phyloP scores from a whole-genome alignment of 2,113 vertebrate species.

The Vidua macroura region DNA sequence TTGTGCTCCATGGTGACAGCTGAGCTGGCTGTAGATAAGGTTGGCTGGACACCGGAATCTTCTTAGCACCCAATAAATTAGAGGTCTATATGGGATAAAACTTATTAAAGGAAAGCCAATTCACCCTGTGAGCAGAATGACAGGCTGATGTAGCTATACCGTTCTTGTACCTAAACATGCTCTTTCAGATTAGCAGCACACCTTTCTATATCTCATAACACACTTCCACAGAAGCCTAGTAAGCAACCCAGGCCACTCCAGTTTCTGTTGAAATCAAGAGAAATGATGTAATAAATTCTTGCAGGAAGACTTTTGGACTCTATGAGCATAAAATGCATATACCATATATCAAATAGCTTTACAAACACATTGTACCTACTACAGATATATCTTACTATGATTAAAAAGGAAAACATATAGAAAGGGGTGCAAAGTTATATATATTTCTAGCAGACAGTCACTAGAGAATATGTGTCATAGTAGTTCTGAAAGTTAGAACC shows the following conservation, averaged over 20 bases:
- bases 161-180: not conserved
- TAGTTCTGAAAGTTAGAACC: not conserved
- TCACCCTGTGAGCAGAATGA: not conserved
- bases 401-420: not conserved
- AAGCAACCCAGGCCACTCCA: not conserved
- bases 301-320: not conserved
- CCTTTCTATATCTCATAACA: not conserved
- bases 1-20: not conserved
- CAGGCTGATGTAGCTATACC: no score
- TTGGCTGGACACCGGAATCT: fast-evolving
- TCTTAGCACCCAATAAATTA: not conserved
- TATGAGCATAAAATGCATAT: not conserved
- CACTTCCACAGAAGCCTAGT: not conserved
- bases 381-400: not conserved
- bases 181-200: not conserved
- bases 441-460: not conserved
- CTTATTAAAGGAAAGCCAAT: not conserved
- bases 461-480: not conserved
- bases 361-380: not conserved
- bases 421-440: not conserved
- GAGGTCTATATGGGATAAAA: not conserved
- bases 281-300: not conserved
- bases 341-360: not conserved
- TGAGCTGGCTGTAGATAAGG: not conserved
- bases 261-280: not conserved